Conservation (phyloP, 2,888 invertebrate genomes). For the Anthrax anthrax region DNA sequence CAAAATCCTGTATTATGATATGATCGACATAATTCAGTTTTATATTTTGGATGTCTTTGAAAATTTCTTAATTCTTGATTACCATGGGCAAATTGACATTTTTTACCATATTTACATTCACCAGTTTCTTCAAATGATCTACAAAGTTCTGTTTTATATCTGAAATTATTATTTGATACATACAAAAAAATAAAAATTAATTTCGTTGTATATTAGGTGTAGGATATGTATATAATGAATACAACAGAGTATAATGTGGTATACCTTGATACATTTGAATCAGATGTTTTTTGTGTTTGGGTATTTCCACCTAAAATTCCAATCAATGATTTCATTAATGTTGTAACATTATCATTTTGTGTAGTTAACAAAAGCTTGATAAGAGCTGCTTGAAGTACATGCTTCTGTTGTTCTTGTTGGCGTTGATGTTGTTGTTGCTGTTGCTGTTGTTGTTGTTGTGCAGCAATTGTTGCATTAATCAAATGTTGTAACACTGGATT, state of each 20-base stretch:
- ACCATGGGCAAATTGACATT: constrained; percentile 95
- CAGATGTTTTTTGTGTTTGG: neutral
- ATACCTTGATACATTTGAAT: neutral
- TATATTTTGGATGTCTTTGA: constrained; percentile 91
- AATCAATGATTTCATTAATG: constrained; percentile 10
- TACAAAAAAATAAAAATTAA: neutral
- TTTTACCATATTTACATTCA: constrained; percentile 91
- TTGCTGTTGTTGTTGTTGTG: constrained; percentile 5
- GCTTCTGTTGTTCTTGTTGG: constrained; percentile 10
- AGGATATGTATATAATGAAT: no score
- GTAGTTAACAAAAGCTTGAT: constrained; percentile 23
- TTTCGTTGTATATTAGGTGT: no score
- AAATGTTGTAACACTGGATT: constrained; percentile 8
- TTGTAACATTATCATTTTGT: constrained; percentile 22
- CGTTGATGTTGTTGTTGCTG: constrained; percentile 12
- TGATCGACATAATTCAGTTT: constrained; percentile 80
- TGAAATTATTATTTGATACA: constrained; percentile 54
- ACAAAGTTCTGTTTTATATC: constrained; percentile 92
- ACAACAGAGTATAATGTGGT: no score
- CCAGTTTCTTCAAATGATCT: constrained; percentile 85
- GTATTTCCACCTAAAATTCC: constrained; percentile 7
- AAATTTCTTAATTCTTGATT: constrained; percentile 71
- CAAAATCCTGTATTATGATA: constrained; percentile 89
- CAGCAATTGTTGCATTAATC: constrained; percentile 8
- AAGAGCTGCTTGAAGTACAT: constrained; percentile 12